Evolutionary conservation across 2,888 invertebrate species (phyloP).

Genomic region (Venusia cambrica): DNA sequence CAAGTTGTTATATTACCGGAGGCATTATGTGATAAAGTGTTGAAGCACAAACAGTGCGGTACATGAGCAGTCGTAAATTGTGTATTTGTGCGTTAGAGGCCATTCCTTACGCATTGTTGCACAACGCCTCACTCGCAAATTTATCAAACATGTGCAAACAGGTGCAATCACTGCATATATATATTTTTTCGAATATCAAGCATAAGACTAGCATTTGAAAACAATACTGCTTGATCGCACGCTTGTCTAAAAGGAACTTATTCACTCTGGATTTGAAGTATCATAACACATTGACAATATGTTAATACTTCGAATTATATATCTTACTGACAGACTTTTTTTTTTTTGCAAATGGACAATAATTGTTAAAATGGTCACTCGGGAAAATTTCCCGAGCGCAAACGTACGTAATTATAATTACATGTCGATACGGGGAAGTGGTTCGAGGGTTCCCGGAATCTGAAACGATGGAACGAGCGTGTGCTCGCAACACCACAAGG

Average conservation of each 20-base stretch:
- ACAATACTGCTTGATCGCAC: no score
- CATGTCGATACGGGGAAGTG: conserved; percentile 44
- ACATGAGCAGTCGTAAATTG: conserved; percentile 31
- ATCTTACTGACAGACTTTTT: conserved; percentile 39
- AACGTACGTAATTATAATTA: conserved; percentile 58
- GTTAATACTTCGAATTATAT: no score
- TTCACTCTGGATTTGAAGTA: no score
- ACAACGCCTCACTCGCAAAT: conserved; percentile 34
- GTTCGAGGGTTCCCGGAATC: conserved; percentile 33
- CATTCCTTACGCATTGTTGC: conserved; percentile 46
- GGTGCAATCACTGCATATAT: conserved; percentile 27
- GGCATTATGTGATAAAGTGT: conserved; percentile 19
- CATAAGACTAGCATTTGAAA: no score
- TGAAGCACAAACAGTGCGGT: conserved; percentile 21
- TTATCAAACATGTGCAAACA: conserved; percentile 45
- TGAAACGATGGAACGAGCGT: conserved; percentile 39
- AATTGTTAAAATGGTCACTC: conserved; percentile 36
- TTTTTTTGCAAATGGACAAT: conserved; percentile 45
- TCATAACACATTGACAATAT: no score
- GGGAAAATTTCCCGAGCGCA: conserved; percentile 41
- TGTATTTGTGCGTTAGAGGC: conserved; percentile 35
- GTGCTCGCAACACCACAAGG: conserved; percentile 36
- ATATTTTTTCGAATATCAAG: no score
- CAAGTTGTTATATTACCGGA: conserved; percentile 18
- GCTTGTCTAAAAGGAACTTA: no score